Base-by-base conservation (phyloP, 2,888 invertebrate genomes). In the Amphiduros pacificus region DNA sequence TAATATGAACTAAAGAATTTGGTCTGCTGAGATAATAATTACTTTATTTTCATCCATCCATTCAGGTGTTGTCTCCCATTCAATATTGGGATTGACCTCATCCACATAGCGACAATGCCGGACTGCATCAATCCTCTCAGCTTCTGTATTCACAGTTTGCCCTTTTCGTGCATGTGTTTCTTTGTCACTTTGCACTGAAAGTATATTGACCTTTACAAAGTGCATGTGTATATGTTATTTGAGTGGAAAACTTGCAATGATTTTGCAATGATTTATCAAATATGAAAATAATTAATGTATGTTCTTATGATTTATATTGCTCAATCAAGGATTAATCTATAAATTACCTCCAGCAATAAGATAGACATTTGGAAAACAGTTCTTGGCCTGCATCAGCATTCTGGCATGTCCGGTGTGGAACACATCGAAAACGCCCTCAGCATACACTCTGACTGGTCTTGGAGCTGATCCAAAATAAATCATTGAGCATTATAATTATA, bases 401-500 rank as follows among this genome's bases (percentile, higher is more conserved):
- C 94, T 86, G 59, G 97, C 94, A 84, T 99, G 98, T 1, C 98
- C 98, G 84, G 95, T 94, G 86, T 99, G 98, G 85, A 99, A 99
- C 81, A 99, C 88, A 86, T 99, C 98, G 82, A 97, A 99, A 78
- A 98, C 96, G 71, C 98, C 98, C 86, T 99, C 98, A 2, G 98
- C 94, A 85, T 98, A 99, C 41, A 99, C 93, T 71, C 99, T 88
- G 61, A 98, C 89, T 72, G 89, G 89, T 60, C 99, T 88, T 26
- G 89, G 87, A 53, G 91, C 91, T 85, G 62, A 31, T 31, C 60
- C 54, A 9, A n/a, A n/a, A n/a, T n/a, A n/a, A n/a, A n/a, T n/a
- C n/a, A n/a, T n/a, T n/a, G n/a, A n/a, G n/a, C n/a, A n/a, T n/a
- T n/a, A n/a, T n/a, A n/a, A n/a, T n/a, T n/a, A n/a, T n/a, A n/a